A percentile compares a stretch with the other conserved stretches of the same genome.
phyloP scores from a whole-genome alignment of 2,113 vertebrate genomes.

The Apodemus sylvaticus region DNA sequence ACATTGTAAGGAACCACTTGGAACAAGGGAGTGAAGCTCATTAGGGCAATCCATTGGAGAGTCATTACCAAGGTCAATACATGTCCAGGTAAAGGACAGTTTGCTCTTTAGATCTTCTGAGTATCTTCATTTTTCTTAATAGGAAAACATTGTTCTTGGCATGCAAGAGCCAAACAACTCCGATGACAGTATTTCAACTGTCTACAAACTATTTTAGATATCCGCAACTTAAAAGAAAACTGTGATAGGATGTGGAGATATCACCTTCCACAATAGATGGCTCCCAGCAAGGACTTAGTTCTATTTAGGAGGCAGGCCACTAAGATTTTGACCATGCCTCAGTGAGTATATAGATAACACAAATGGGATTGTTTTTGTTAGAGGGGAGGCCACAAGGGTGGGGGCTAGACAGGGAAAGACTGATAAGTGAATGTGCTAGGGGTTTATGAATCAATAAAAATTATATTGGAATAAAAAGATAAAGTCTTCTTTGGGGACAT shows the following conservation, averaged over 20 bases:
- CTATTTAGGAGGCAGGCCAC: not conserved
- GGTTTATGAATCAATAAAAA: not conserved
- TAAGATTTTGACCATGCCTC: not conserved
- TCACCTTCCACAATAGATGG: not conserved
- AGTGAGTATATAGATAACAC: not conserved
- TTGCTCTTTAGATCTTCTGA: constrained; percentile 37
- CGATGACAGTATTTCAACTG: not conserved
- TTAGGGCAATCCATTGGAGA: constrained; percentile 23
- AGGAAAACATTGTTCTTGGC: constrained; percentile 25
- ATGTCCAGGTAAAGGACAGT: constrained; percentile 13
- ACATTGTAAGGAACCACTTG: constrained; percentile 49
- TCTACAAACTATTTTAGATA: constrained; percentile 33
- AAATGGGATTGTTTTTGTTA: not conserved
- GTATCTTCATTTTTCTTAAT: constrained; percentile 35
- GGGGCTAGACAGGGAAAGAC: not conserved
- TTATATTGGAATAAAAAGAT: not conserved
- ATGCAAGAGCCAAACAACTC: not conserved
- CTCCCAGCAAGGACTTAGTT: not conserved
- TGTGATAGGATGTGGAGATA: not conserved
- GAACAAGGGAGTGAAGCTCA: not conserved
- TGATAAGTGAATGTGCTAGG: not conserved
- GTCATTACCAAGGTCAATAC: constrained; percentile 1
- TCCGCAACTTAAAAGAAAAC: constrained; percentile 17
- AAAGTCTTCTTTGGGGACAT: not conserved
- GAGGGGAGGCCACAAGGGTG: not conserved